Evolutionary conservation across 2,113 vertebrate species (phyloP).

Genomic region (Scolopax mira): DNA sequence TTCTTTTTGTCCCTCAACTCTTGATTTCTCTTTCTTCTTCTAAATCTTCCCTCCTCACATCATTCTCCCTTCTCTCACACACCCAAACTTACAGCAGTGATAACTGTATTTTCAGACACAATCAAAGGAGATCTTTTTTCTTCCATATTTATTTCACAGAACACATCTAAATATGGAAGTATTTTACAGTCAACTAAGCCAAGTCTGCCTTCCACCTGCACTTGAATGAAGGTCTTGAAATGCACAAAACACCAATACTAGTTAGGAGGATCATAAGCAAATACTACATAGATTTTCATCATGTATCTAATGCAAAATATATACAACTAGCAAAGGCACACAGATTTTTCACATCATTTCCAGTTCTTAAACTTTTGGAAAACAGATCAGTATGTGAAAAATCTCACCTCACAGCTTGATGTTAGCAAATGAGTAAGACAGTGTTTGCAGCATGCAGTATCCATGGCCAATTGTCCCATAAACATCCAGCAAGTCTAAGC

Average conservation of each 20-base stretch:
- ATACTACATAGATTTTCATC: neutral
- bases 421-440: neutral
- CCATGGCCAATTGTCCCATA: neutral
- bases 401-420: neutral
- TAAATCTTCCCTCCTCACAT: neutral
- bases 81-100: neutral
- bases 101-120: neutral
- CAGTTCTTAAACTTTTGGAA: neutral
- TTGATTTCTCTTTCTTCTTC: neutral
- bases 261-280: neutral
- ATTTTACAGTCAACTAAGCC: slow-evolving; percentile 1
- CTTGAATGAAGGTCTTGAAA: neutral
- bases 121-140: neutral
- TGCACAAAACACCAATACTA: neutral
- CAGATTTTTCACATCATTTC: neutral
- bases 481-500: neutral
- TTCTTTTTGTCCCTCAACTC: neutral
- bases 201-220: neutral
- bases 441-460: neutral
- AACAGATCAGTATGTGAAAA: neutral
- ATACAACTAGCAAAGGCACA: neutral
- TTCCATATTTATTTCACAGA: slow-evolving; percentile 3
- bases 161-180: neutral
- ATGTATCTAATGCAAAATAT: neutral
- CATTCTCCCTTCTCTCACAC: neutral